A percentile compares a stretch with the other conserved stretches of the same genome.
These are phyloP conservation scores for Hipposideros larvatus DNA, from an alignment of 2,797 vertebrate species.

Conservation along the genomic window DNA sequence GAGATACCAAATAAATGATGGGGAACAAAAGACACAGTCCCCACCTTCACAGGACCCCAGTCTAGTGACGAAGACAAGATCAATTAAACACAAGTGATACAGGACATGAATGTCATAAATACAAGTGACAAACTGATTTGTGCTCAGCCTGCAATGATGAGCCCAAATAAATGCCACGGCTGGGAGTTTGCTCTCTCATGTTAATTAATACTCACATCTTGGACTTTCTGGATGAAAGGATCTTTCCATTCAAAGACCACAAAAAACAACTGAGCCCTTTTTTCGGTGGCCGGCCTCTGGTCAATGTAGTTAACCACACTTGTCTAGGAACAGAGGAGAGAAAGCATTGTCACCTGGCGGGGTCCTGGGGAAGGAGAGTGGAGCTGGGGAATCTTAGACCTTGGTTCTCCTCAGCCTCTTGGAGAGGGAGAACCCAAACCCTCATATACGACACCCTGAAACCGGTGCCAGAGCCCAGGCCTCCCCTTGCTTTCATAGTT, in stretches of 20 bases:
- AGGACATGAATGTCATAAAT: not conserved
- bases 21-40: not conserved
- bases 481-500: not conserved
- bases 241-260: conserved; percentile 98
- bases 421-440: not conserved
- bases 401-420: not conserved
- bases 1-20: not conserved
- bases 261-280: conserved; percentile 94
- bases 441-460: not conserved
- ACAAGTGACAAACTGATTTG: not conserved
- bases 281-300: conserved; percentile 88
- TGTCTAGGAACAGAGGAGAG: conserved; percentile 88
- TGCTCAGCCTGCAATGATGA: not conserved
- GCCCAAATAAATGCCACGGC: accelerated
- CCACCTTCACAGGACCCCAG: not conserved
- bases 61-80: not conserved
- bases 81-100: not conserved
- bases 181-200: not conserved
- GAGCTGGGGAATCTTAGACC: not conserved
- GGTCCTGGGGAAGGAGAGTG: accelerated
- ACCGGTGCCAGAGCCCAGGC: not conserved
- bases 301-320: conserved; percentile 97
- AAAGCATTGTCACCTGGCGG: not conserved
- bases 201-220: conserved; percentile 91
- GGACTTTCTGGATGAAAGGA: conserved; percentile 96